Evolutionary conservation across 2,888 invertebrate genomes (phyloP).

Genomic region (Pristionchus entomophagus): DNA sequence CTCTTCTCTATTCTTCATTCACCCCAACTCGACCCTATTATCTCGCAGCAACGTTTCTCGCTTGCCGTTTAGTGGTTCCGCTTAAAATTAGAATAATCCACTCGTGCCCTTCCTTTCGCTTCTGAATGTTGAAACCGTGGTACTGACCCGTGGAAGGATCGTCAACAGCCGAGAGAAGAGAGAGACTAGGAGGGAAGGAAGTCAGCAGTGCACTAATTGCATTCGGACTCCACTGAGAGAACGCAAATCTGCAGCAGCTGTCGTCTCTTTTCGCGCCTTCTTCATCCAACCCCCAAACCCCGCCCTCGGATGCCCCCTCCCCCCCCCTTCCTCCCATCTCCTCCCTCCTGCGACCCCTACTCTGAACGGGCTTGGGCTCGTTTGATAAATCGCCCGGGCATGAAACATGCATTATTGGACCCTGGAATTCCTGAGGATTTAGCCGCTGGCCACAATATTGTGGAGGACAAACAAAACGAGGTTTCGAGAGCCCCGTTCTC

Average conservation of each 20-base stretch:
- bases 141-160: no score
- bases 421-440: not conserved
- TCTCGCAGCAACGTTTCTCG: not conserved
- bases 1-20: slow-evolving; percentile 8
- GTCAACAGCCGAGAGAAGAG: not conserved
- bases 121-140: not conserved
- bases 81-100: not conserved
- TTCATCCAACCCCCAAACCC: not conserved
- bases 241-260: not conserved
- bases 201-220: not conserved
- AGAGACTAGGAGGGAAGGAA: not conserved
- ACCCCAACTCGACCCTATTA: not conserved
- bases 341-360: not conserved
- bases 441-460: not conserved
- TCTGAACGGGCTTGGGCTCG: not conserved
- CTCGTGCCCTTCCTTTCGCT: not conserved
- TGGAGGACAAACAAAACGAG: slow-evolving; percentile 4
- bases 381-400: not conserved
- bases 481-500: not conserved
- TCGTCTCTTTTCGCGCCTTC: not conserved
- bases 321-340: not conserved
- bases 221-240: not conserved
- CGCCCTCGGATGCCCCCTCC: not conserved
- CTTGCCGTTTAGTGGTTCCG: not conserved
- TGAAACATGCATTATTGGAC: slow-evolving; percentile 35